phyloP scores from a whole-genome alignment of 64 coral and sea anemone genomes.

The Trachythela sp. region DNA sequence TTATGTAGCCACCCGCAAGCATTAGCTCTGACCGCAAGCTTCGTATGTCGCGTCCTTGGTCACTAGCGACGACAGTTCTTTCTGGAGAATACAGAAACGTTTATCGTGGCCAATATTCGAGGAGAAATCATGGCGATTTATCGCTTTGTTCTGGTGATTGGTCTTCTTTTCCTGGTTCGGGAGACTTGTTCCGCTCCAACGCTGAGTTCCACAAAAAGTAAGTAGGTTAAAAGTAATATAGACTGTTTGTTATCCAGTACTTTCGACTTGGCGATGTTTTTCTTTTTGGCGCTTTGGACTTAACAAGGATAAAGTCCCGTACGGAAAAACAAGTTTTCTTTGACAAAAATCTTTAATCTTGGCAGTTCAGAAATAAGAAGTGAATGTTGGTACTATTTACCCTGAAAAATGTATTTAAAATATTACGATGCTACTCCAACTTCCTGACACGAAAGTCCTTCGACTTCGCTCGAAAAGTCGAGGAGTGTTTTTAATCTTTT shows the following conservation, averaged over 20 bases:
- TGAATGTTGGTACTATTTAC: too few relatives aligned
- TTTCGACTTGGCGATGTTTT: neutral
- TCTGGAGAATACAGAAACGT: neutral
- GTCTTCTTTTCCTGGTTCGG: neutral
- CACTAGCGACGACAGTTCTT: neutral
- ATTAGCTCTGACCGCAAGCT: neutral
- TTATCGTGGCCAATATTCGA: neutral
- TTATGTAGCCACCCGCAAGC: neutral
- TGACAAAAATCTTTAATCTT: too few relatives aligned
- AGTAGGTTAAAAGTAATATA: neutral
- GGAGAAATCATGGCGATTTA: neutral
- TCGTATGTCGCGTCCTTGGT: neutral
- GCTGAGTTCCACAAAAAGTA: neutral
- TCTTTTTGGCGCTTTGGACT: neutral
- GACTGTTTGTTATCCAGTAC: neutral
- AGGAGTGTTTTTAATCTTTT: too few relatives aligned
- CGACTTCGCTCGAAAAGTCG: too few relatives aligned
- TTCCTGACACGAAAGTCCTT: too few relatives aligned
- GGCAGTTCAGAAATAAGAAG: too few relatives aligned
- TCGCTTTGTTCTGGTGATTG: neutral
- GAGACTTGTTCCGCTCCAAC: neutral
- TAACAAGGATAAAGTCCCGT: too few relatives aligned
- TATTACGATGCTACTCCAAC: too few relatives aligned
- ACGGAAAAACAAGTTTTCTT: too few relatives aligned
- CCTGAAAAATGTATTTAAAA: too few relatives aligned